Evolutionary conservation across 2,797 vertebrate genomes (phyloP), one percentile per base, ranked within the genome.

Genomic region (Hapalemur alaotrensis): DNA sequence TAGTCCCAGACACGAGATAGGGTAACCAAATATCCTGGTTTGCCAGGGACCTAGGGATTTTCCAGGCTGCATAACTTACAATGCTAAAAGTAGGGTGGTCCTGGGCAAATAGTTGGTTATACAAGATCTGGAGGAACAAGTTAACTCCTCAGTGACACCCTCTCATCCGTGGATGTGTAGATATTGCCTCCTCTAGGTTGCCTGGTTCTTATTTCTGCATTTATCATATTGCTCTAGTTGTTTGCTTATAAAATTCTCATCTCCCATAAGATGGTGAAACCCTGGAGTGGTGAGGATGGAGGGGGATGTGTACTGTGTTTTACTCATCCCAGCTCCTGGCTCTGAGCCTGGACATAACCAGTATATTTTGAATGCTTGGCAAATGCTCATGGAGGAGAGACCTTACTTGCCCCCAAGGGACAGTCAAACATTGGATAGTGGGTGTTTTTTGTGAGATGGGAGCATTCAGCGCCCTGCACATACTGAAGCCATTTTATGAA

Each of bases 401-500:
- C 12, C 22, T 52, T 41, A 23, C 35, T 25, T 78, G 72, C 1
- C 22, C 59, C n/a, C 0, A 10, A 7, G 73, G 32, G 25, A 61
- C 10, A 57, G 35, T 88, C 5, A 59, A 15, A 22, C 72, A 48
- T 48, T 65, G 4, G 43, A 59, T 41, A 57, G 52, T 22, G 12
- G 22, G 4, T 46, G 25, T 76, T 85, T 95, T 97, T 32, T 72
- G 18, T 41, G 61, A 59, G 25, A 84, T 12, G 1, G 38, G 11
- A 18, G 0, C 13, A 88, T 43, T 76, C 18, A 23, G 23, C 22
- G 28, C 41, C 54, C 63, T 63, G 18, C 32, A 57, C 80, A 50
- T 89, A 61, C 22, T 69, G 32, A 76, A 61, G 2, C 25, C 18
- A 52, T 92, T 92, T 88, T 32, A 35, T 95, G 22, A 92, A 38